Conservation (phyloP, 1,140 invertebrate genomes). For the Diplogasteroides magnus region DNA sequence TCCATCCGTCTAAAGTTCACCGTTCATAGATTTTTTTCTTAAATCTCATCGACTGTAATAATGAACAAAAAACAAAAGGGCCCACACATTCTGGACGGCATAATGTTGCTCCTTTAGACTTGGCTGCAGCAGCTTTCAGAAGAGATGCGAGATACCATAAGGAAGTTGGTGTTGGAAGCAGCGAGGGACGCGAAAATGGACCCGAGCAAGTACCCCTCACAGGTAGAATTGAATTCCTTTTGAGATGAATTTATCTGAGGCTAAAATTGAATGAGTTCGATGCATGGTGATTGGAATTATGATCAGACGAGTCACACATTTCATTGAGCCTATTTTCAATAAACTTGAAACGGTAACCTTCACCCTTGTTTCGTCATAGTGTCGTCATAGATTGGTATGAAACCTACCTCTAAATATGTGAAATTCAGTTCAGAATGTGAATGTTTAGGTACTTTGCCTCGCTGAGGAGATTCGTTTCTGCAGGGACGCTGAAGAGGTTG, state of each 20-base stretch:
- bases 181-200: constrained; percentile 65
- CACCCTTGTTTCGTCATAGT: no score
- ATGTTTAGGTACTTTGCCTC: constrained; percentile 68
- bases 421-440: no score
- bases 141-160: constrained; percentile 75
- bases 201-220: constrained; percentile 74
- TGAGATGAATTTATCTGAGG: no score
- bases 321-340: not conserved
- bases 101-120: constrained; percentile 62
- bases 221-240: constrained; percentile 48
- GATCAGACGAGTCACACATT: no score
- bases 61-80: no score
- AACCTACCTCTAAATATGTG: no score
- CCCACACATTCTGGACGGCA: no score
- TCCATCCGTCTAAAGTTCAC: no score
- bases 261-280: no score
- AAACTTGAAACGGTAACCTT: no score
- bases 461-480: constrained; percentile 73
- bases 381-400: no score
- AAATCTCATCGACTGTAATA: no score
- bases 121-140: constrained; percentile 76
- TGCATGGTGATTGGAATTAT: not conserved
- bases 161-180: constrained; percentile 66
- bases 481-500: constrained; percentile 69
- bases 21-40: constrained; percentile 3